Conservation (phyloP, 2,888 invertebrate species). For the Galerucella nymphaeae region DNA sequence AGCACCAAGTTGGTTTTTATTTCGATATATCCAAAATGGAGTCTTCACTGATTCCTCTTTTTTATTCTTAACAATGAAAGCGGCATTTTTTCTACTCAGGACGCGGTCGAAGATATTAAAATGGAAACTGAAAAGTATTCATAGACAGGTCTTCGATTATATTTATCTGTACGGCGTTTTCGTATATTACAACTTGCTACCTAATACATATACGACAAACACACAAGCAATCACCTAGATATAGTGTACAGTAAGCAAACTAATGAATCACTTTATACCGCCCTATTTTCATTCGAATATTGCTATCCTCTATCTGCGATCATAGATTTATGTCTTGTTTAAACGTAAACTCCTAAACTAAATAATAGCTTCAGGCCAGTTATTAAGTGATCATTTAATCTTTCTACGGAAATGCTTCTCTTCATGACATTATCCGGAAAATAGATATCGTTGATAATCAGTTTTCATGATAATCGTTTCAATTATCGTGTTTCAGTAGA, state of each 20-base stretch:
- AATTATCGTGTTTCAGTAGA: not conserved
- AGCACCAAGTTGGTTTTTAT: too few relatives aligned
- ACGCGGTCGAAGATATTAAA: too few relatives aligned
- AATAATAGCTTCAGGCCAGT: conserved; percentile 40
- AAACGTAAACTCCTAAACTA: conserved; percentile 51
- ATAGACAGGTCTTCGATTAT: conserved; percentile 42
- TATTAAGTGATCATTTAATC: conserved; percentile 40
- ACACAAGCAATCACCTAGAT: conserved; percentile 55
- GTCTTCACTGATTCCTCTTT: too few relatives aligned
- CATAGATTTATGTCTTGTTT: conserved; percentile 54
- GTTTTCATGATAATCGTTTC: conserved; percentile 21
- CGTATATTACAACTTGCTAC: conserved; percentile 51
- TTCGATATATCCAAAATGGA: too few relatives aligned
- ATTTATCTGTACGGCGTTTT: conserved; percentile 47
- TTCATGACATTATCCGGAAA: conserved; percentile 28
- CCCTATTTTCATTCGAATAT: conserved; percentile 54
- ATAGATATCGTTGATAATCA: conserved; percentile 33
- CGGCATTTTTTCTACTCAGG: too few relatives aligned
- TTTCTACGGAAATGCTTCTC: conserved; percentile 31
- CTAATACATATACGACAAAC: conserved; percentile 54
- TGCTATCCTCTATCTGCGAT: conserved; percentile 51
- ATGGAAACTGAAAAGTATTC: not conserved
- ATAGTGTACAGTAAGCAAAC: conserved; percentile 52
- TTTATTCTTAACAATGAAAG: too few relatives aligned
- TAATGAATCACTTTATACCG: conserved; percentile 55